Evolutionary conservation across 2,113 vertebrate species (phyloP), one percentile per base, ranked within the genome.

Genomic region (Seriola rivoliana): DNA sequence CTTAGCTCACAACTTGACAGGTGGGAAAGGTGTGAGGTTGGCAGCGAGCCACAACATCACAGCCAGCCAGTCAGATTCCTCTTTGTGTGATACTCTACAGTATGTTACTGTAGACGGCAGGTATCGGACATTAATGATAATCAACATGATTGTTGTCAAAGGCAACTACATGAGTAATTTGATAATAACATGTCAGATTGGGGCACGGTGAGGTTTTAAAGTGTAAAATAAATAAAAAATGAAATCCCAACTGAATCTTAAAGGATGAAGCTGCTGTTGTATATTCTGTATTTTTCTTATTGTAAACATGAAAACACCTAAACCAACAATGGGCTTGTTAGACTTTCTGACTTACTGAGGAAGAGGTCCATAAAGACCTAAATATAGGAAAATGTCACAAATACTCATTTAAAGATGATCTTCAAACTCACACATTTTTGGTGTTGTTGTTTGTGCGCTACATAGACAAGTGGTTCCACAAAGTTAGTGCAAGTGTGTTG

Each of bases 1-100:
- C 69, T 78, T 62, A 68, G 57, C 69, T 78, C 57, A 68, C 46
- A 60, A 60, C 36, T 52, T 67, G 81, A 89, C 85, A 89, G 83
- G 69, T 86, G 78, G 74, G 44, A 71, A 85, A 87, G 71, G 66
- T 84, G 74, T 59, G 64, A 79, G 55, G 11, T 52, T 60, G 83
- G 83, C 78, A 32, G 78, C 1, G 57, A 19, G 71, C 71, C 71
- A 72, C 66, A 25, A 12, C 75, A 52, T 76, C 55, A 4, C 48
- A 75, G 66, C 16, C 19, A n/a, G 36, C 50, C 21, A 29, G 55
- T n/a, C 29, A 72, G 52, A 59, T 46, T 25, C 23, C 76, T 50
- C 5, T 60, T 79, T 69, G 80, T 77, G 32, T 0, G 2, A 63
- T 23, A 44, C 1, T 55, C 21, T 74, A 0, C 25, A 58, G 52